Evolutionary conservation across 2,888 invertebrate species (phyloP).

Genomic region (Trachelus troglodyta): DNA sequence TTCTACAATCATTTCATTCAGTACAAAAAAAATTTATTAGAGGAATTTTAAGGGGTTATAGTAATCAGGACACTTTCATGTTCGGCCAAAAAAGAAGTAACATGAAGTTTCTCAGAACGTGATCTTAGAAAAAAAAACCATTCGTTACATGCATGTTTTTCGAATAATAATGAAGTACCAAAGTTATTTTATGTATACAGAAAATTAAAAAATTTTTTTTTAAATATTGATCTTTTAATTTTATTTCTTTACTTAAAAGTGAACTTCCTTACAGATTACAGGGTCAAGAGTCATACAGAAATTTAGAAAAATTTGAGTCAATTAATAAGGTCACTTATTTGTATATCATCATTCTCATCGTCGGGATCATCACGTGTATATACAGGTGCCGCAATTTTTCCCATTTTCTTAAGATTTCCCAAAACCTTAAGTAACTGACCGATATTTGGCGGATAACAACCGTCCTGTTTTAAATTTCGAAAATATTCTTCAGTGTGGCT

Average conservation of each 20-base stretch:
- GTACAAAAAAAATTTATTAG: background rate
- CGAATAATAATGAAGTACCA: background rate
- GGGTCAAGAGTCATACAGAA: background rate
- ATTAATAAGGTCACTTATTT: slow-evolving; percentile 18
- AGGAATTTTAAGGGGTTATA: background rate
- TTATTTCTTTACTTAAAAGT: background rate
- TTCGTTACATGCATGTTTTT: background rate
- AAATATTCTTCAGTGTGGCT: slow-evolving; percentile 33
- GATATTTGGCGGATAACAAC: slow-evolving; percentile 33
- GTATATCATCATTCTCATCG: slow-evolving; percentile 14
- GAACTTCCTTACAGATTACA: background rate
- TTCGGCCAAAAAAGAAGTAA: background rate
- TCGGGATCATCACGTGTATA: slow-evolving; percentile 7
- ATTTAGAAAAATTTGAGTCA: background rate
- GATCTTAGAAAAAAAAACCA: background rate
- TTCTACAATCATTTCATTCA: background rate
- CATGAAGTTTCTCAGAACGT: background rate
- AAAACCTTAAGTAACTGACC: slow-evolving; percentile 28
- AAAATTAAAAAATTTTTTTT: background rate
- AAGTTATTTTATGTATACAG: background rate
- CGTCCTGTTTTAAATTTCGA: slow-evolving; percentile 23
- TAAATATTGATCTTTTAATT: background rate
- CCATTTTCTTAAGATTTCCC: slow-evolving; percentile 23
- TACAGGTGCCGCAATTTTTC: slow-evolving; percentile 18
- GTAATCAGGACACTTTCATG: background rate